These are phyloP conservation scores for Aspiorhynchus laticeps DNA, from an alignment of 2,113 vertebrate genomes.

Conservation along the genomic window DNA sequence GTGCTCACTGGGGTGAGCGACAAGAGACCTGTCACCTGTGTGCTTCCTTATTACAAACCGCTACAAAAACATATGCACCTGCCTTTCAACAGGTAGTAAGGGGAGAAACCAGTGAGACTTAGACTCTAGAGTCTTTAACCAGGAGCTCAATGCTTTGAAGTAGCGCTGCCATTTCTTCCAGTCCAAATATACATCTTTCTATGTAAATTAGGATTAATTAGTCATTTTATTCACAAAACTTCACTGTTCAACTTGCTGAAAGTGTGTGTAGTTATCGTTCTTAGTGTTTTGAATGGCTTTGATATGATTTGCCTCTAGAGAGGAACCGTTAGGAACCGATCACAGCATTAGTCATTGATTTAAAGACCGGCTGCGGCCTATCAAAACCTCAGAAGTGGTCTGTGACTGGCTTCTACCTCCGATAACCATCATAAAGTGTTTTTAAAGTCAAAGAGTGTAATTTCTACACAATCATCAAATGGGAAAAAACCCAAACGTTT, in stretches of 20 bases:
- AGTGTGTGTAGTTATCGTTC: too few species aligned
- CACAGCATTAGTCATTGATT: background rate
- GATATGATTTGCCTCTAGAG: background rate
- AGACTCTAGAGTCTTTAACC: background rate
- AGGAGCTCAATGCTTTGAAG: background rate
- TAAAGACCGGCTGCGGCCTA: background rate
- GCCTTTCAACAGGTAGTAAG: background rate
- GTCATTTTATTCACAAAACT: background rate
- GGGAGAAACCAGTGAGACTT: background rate
- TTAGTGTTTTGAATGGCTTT: background rate
- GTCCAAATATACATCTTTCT: background rate
- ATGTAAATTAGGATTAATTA: background rate
- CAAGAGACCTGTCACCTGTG: slow-evolving; percentile 14
- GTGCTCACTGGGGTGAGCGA: slow-evolving; percentile 50
- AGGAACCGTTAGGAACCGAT: too few species aligned
- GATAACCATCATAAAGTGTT: background rate
- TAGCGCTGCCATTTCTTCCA: background rate
- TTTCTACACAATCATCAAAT: background rate
- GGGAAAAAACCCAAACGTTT: background rate
- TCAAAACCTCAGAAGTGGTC: background rate
- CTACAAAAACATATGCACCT: background rate
- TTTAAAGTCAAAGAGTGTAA: background rate
- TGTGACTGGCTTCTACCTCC: background rate
- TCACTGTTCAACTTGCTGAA: background rate
- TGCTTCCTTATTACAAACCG: background rate